These are phyloP conservation scores for Melopsittacus undulatus DNA, from an alignment of 2,797 vertebrate genomes.

Conservation along the genomic window DNA sequence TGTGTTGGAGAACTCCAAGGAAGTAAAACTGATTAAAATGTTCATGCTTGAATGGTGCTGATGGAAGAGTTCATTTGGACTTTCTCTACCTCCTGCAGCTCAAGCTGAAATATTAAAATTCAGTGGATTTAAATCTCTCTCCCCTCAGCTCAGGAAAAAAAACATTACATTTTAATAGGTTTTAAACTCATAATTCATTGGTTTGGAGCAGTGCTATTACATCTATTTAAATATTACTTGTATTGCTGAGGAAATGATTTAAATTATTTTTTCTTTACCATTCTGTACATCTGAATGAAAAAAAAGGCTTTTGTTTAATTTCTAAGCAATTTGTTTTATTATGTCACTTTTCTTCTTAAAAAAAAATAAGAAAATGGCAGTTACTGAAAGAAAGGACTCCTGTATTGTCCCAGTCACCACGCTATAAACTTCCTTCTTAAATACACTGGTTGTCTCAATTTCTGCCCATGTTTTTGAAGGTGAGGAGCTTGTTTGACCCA, in stretches of 20 bases:
- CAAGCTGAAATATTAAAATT: constrained; percentile 89
- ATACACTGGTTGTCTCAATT: constrained; percentile 10
- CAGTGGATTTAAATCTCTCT: constrained; percentile 87
- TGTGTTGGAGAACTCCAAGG: constrained; percentile 87
- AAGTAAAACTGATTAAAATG: constrained; percentile 91
- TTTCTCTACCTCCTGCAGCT: constrained; percentile 87
- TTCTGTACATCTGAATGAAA: constrained; percentile 58
- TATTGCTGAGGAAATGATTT: constrained; percentile 82
- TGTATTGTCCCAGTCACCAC: neutral
- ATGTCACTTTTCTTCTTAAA: constrained; percentile 45
- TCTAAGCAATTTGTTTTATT: constrained; percentile 70
- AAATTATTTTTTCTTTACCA: constrained; percentile 76
- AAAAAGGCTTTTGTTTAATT: constrained; percentile 33
- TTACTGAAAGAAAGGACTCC: neutral
- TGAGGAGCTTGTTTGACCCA: neutral
- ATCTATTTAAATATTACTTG: constrained; percentile 85
- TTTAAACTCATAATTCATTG: constrained; percentile 88
- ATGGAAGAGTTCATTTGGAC: constrained; percentile 90
- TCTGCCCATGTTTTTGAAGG: neutral
- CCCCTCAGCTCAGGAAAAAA: constrained; percentile 82
- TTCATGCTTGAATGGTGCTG: constrained; percentile 88
- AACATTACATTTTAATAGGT: constrained; percentile 88
- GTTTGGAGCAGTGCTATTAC: constrained; percentile 84
- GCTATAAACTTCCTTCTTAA: neutral
- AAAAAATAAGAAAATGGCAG: constrained; percentile 42